Evolutionary conservation across 1,140 invertebrate species (phyloP), one percentile per base, ranked within the genome.

Genomic region (Euura saliciscinereae): DNA sequence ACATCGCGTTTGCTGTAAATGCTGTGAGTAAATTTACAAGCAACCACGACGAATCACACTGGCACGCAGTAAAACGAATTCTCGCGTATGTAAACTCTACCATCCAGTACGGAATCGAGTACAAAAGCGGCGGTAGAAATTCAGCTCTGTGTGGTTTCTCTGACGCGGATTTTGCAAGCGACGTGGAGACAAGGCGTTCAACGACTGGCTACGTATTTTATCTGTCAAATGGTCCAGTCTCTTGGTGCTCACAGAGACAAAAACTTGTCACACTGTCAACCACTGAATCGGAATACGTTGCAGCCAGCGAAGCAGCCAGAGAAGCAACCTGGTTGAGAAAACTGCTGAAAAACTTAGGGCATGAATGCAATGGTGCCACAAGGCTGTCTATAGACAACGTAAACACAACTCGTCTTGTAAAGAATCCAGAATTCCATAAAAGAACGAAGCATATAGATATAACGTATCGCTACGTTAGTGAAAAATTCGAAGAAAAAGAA

Each of bases 261-360:
- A 65, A 45, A 1, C 79, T 51, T 7, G 69, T 75, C 8, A 6
- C 74, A 45, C 46, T 73, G 3, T 75, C 74, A 2, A 79, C 82
- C 28, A 82, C 78, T 65, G 82, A 86, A 75, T 76, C 82, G 43
- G 84, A 86, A 74, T 81, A 81, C 69, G 71, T 81, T 2, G 78
- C 81, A 6, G 70, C 76, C 42, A 73, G 71, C 51, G 73, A 79
- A 13, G 76, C 44, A 42, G 71, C 77, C 8, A 82, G n/a, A n/a
- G n/a, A n/a, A n/a, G n/a, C n/a, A n/a, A n/a, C n/a, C n/a, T n/a
- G n/a, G n/a, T n/a, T n/a, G n/a, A n/a, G n/a, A n/a, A n/a, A n/a
- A n/a, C n/a, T n/a, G n/a, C n/a, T n/a, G n/a, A n/a, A n/a, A n/a
- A n/a, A n/a, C n/a, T n/a, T n/a, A n/a, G n/a, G n/a, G n/a, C n/a